A percentile compares a stretch with the other conserved stretches of the same genome.
phyloP scores from a whole-genome alignment of 2,113 vertebrate species.

The Protobothrops flavoviridis region DNA sequence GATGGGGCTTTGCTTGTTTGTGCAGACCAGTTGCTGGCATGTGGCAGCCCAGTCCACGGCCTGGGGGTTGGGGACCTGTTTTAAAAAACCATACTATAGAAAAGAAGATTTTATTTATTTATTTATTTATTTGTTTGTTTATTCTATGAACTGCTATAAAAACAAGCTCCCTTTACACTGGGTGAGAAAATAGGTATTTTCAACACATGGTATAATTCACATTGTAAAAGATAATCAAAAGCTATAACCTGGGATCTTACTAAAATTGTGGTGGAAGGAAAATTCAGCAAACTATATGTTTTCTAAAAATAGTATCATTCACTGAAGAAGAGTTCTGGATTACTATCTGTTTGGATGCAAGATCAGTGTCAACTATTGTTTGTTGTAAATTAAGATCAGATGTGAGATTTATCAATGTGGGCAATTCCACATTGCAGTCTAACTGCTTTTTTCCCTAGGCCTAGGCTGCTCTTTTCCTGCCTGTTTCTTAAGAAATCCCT shows the following conservation, averaged over 20 bases:
- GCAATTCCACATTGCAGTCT: neutral
- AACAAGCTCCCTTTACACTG: neutral
- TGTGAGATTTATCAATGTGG: neutral
- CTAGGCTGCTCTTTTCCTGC: neutral
- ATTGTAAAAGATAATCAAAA: neutral
- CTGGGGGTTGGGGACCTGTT: no score
- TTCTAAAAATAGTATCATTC: neutral
- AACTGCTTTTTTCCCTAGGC: neutral
- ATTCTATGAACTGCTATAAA: neutral
- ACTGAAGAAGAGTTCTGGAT: neutral
- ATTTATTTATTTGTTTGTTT: no score
- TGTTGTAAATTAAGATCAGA: neutral
- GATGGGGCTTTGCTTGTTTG: no score
- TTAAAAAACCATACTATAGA: neutral
- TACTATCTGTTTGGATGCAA: neutral
- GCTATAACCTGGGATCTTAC: neutral
- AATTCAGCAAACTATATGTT: neutral
- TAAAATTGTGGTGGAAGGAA: neutral
- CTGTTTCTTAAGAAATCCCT: neutral
- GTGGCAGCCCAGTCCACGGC: no score
- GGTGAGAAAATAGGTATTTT: neutral
- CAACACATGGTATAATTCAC: neutral
- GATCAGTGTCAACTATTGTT: neutral
- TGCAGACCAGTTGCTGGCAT: no score
- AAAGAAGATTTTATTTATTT: neutral